phyloP scores from a whole-genome alignment of 2,113 vertebrate genomes.

The Orycteropus afer region DNA sequence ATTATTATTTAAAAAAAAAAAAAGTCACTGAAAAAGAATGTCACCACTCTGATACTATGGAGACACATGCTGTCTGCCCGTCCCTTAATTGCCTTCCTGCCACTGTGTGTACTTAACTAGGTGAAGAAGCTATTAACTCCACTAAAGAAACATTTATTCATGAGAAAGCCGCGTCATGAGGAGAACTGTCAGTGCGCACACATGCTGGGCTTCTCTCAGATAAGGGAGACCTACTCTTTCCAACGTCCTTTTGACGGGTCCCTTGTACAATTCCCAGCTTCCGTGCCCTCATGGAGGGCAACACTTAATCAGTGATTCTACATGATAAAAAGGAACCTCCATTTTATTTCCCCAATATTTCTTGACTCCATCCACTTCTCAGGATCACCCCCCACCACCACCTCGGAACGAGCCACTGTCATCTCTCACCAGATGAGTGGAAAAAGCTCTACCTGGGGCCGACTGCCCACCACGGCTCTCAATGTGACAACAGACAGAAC shows the following conservation, averaged over 20 bases:
- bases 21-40: conserved; percentile 62
- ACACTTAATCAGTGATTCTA: neutral
- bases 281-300: accelerated
- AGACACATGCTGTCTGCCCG: neutral
- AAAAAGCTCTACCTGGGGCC: neutral
- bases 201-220: neutral
- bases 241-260: neutral
- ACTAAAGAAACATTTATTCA: conserved; percentile 38
- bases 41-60: neutral
- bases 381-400: accelerated
- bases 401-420: neutral
- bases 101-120: neutral
- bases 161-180: neutral
- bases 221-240: neutral
- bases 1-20: neutral
- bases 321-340: neutral
- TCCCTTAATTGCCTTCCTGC: conserved; percentile 58
- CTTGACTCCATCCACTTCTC: neutral
- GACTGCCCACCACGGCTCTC: neutral
- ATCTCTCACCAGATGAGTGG: neutral
- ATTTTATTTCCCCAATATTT: neutral
- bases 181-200: neutral
- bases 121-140: neutral
- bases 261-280: neutral
- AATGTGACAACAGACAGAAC: neutral